Conservation (phyloP, 2,113 vertebrate species). For the Tragelaphus buxtoni region DNA sequence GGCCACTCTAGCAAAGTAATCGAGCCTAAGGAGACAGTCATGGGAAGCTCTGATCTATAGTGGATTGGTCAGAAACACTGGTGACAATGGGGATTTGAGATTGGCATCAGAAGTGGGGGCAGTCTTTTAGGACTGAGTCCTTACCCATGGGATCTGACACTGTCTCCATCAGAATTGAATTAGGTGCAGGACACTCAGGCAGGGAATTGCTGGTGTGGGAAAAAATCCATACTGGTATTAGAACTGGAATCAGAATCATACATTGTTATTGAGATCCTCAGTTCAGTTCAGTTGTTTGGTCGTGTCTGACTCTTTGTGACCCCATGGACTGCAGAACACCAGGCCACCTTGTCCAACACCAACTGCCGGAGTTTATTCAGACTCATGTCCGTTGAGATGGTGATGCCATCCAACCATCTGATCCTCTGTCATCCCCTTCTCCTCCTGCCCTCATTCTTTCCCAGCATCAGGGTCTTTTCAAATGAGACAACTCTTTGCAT, state of each 20-base stretch:
- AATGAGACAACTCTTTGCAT: not conserved
- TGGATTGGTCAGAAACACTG: not conserved
- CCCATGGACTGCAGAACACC: not conserved
- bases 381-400: not conserved
- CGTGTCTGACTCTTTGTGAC: not conserved
- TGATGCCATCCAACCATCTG: not conserved
- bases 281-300: not conserved
- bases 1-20: not conserved
- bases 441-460: not conserved
- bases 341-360: not conserved
- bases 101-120: not conserved
- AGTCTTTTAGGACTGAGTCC: not conserved
- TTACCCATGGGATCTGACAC: not conserved
- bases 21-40: not conserved
- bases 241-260: not conserved
- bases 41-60: not conserved
- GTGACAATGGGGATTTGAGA: not conserved
- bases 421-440: not conserved
- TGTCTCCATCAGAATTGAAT: not conserved
- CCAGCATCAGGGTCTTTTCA: not conserved
- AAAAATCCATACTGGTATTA: not conserved
- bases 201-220: not conserved
- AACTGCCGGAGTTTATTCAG: fast-evolving
- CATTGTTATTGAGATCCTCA: not conserved
- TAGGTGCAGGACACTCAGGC: not conserved